Conservation (phyloP, 2,113 vertebrate genomes). For the Climacteris rufus region DNA sequence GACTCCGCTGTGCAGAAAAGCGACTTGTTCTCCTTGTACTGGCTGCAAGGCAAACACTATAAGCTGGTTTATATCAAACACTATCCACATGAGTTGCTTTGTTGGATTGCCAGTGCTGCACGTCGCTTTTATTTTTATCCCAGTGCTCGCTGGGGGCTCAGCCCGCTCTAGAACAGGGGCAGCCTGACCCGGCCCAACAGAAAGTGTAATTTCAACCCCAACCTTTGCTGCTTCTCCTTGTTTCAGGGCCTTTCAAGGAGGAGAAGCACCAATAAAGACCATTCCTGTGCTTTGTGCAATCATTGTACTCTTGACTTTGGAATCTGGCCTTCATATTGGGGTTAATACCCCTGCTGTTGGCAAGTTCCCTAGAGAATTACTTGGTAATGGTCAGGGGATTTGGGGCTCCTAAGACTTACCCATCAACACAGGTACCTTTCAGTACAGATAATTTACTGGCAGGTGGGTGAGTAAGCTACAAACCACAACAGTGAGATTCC, state of each 20-base stretch:
- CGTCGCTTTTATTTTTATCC: neutral
- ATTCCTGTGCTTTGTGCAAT: neutral
- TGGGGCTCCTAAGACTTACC: neutral
- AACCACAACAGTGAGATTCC: neutral
- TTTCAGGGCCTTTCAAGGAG: neutral
- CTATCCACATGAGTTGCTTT: neutral
- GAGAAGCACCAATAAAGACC: neutral
- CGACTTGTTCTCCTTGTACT: neutral
- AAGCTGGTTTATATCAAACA: neutral
- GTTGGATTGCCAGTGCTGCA: neutral
- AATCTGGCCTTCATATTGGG: neutral
- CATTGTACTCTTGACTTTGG: neutral
- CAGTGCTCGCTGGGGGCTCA: neutral
- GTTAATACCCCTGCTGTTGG: neutral
- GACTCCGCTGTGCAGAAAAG: neutral
- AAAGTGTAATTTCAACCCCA: neutral
- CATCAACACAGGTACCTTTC: neutral
- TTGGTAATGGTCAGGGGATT: neutral
- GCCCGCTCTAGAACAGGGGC: neutral
- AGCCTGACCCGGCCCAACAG: neutral
- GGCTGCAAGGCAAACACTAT: neutral
- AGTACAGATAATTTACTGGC: neutral
- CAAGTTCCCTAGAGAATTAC: neutral
- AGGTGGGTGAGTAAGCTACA: neutral
- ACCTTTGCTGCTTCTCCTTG: neutral